phyloP scores from a whole-genome alignment of 2,888 invertebrate species.

The Pseudococcus jackbeardsleyi region DNA sequence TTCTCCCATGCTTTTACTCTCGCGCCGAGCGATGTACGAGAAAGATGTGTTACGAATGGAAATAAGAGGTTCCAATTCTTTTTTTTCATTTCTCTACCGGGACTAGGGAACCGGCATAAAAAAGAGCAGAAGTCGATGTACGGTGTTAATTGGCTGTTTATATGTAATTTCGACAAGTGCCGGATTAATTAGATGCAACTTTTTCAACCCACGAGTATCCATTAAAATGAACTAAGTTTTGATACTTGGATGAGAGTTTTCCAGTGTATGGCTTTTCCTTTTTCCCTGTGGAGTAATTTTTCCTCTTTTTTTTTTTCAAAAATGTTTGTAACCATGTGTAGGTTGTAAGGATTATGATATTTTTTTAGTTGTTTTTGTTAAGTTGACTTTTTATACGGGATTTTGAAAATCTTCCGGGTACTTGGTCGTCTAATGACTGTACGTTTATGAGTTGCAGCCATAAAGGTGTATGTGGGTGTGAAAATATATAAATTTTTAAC shows the following conservation, averaged over 20 bases:
- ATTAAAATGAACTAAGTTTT: background rate
- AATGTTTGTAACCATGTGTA: background rate
- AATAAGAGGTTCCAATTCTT: background rate
- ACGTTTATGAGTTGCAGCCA: background rate
- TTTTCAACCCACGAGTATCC: background rate
- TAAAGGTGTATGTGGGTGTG: background rate
- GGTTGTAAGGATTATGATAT: background rate
- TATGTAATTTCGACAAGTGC: slow-evolving; percentile 7
- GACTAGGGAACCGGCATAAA: background rate
- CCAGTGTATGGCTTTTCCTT: background rate
- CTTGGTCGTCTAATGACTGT: background rate
- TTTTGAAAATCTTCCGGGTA: background rate
- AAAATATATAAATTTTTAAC: background rate
- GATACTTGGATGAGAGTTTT: background rate
- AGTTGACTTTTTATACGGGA: background rate
- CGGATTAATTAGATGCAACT: background rate
- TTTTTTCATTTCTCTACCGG: background rate
- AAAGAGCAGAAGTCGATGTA: background rate
- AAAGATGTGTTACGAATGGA: slow-evolving; percentile 12
- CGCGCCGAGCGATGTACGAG: background rate
- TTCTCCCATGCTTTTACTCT: background rate
- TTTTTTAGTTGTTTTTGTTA: background rate
- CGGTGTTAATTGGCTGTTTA: slow-evolving; percentile 9
- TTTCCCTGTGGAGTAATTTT: background rate
- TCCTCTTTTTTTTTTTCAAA: too few species aligned